These are phyloP conservation scores for Cheiracanthium punctorium DNA, from an alignment of 2,888 invertebrate genomes.

Conservation along the genomic window DNA sequence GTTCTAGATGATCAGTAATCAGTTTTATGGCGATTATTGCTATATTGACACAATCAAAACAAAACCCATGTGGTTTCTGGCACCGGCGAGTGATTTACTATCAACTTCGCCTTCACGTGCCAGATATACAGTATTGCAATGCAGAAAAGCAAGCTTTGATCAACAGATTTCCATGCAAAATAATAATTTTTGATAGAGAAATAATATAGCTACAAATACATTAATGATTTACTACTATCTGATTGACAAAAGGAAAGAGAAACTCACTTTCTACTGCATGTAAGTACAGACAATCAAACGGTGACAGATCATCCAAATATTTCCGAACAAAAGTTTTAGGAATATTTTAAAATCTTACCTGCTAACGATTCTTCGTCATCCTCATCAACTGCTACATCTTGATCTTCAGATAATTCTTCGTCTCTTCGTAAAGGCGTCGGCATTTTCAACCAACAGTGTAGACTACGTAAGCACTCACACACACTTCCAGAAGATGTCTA, in stretches of 20 bases:
- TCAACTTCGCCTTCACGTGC: constrained; percentile 57
- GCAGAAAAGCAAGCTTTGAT: neutral
- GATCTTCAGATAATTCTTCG: constrained; percentile 72
- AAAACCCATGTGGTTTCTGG: constrained; percentile 69
- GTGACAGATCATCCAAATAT: constrained; percentile 27
- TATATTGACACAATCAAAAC: constrained; percentile 65
- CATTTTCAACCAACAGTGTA: constrained; percentile 58
- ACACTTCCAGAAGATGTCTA: constrained; percentile 59
- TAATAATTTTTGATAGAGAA: neutral
- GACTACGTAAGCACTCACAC: constrained; percentile 54
- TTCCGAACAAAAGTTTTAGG: constrained; percentile 4
- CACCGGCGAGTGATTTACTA: constrained; percentile 69
- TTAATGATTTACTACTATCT: neutral
- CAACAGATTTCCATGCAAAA: neutral
- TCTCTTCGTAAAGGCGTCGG: constrained; percentile 71
- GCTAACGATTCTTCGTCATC: constrained; percentile 76
- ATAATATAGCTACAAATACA: too few relatives aligned
- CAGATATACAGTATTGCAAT: neutral
- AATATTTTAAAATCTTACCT: constrained; percentile 50
- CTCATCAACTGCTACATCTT: constrained; percentile 70
- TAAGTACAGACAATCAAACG: neutral
- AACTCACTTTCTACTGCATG: neutral
- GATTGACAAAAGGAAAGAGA: neutral
- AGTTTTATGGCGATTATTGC: constrained; percentile 49
- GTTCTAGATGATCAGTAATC: constrained; percentile 39